Evolutionary conservation across 2,797 vertebrate genomes (phyloP).

Genomic region (Poliocrania exsul): DNA sequence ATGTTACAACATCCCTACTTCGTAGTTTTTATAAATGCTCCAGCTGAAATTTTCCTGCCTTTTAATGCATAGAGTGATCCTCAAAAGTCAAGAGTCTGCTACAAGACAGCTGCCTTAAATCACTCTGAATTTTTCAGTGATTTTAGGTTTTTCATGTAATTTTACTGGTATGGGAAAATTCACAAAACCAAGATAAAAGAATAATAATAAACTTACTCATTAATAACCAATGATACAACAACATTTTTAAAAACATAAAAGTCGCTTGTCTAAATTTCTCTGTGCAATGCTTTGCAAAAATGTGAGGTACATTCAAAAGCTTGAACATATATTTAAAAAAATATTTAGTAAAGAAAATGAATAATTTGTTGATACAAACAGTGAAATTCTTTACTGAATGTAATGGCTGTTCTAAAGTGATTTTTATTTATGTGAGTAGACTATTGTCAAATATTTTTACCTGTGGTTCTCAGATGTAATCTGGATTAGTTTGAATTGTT

Average conservation of each 20-base stretch:
- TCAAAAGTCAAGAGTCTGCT: not conserved
- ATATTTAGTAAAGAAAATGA: not conserved
- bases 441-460: not conserved
- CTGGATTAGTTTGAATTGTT: not conserved
- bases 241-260: not conserved
- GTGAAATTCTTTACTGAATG: not conserved
- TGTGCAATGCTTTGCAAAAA: not conserved
- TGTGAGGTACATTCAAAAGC: not conserved
- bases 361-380: not conserved
- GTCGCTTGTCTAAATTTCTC: not conserved
- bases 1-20: not conserved
- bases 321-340: not conserved
- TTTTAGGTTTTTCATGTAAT: not conserved
- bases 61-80: not conserved
- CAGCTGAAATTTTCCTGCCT: not conserved
- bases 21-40: not conserved
- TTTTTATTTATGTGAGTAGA: not conserved
- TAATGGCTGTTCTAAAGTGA: not conserved
- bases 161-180: not conserved
- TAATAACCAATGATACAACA: not conserved
- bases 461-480: not conserved
- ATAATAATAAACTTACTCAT: not conserved
- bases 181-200: not conserved
- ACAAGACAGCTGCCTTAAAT: not conserved
- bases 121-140: not conserved